These are phyloP conservation scores for Acheta domesticus DNA, from an alignment of 2,888 invertebrate genomes.

Conservation along the genomic window DNA sequence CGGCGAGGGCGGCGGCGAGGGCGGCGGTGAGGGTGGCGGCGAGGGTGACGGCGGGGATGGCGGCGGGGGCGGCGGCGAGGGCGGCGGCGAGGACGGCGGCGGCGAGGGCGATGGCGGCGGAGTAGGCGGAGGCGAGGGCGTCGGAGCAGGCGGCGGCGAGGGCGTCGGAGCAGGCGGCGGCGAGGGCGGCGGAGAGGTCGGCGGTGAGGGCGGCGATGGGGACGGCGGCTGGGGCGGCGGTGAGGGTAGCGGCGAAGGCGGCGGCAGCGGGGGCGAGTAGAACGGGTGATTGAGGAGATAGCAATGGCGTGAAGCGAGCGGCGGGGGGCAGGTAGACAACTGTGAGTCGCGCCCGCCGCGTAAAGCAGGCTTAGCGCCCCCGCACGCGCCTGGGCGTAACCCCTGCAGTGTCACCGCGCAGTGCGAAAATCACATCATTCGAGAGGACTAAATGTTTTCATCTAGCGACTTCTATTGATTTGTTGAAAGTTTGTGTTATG, in stretches of 20 bases:
- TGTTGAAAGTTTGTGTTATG: too few relatives aligned
- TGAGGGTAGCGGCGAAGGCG: neutral
- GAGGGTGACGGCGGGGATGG: neutral
- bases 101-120: neutral
- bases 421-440: too few relatives aligned
- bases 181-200: neutral
- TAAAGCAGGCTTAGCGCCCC: slow-evolving; percentile 3
- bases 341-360: neutral
- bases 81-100: neutral
- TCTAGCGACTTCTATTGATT: too few relatives aligned
- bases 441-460: too few relatives aligned
- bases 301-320: too few relatives aligned
- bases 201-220: too few relatives aligned
- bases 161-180: neutral
- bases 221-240: neutral
- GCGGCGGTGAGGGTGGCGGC: neutral
- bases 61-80: neutral
- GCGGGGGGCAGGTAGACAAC: too few relatives aligned
- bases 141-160: too few relatives aligned
- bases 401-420: too few relatives aligned
- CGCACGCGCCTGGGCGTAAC: too few relatives aligned
- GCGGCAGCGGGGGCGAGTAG: neutral
- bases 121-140: neutral
- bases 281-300: too few relatives aligned
- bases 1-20: neutral